These are phyloP conservation scores for Drosophila emarginata DNA, from an alignment of 2,888 invertebrate genomes.

Conservation along the genomic window DNA sequence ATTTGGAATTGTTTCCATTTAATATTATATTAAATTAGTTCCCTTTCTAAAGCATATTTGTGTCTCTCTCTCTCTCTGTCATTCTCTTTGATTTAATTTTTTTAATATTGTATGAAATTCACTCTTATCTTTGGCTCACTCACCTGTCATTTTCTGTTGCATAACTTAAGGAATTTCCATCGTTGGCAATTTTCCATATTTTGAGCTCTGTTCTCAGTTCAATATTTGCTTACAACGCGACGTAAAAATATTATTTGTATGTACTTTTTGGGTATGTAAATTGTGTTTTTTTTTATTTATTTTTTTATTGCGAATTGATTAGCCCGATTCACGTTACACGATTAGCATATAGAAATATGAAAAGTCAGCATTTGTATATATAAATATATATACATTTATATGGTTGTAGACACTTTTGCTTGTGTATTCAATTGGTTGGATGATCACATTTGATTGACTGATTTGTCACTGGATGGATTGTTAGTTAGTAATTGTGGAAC, in stretches of 20 bases:
- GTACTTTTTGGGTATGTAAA: not conserved
- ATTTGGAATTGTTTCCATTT: too few species aligned
- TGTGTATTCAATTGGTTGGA: not conserved
- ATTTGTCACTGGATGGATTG: slow-evolving; percentile 2
- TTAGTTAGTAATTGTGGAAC: slow-evolving; percentile 5
- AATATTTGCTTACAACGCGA: slow-evolving; percentile 1
- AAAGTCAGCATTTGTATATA: slow-evolving; percentile 20
- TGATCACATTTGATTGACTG: slow-evolving; percentile 2
- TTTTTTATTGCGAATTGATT: slow-evolving; percentile 48
- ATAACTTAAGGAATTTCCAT: slow-evolving; percentile 47
- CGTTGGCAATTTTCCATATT: slow-evolving; percentile 42
- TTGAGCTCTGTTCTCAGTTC: not conserved
- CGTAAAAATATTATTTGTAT: not conserved
- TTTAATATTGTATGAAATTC: slow-evolving; percentile 1
- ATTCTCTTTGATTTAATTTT: not conserved
- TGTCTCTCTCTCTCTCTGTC: not conserved
- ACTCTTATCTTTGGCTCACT: slow-evolving; percentile 25
- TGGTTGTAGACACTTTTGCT: not conserved
- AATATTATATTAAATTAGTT: not conserved
- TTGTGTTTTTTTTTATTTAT: slow-evolving; percentile 3
- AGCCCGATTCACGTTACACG: slow-evolving; percentile 45
- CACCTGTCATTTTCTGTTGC: slow-evolving; percentile 40
- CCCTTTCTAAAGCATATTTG: not conserved
- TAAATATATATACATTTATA: too few species aligned
- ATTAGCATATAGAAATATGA: slow-evolving; percentile 29